Conservation (phyloP, 1,140 invertebrate species). For the Lutraria rhynchaena region DNA sequence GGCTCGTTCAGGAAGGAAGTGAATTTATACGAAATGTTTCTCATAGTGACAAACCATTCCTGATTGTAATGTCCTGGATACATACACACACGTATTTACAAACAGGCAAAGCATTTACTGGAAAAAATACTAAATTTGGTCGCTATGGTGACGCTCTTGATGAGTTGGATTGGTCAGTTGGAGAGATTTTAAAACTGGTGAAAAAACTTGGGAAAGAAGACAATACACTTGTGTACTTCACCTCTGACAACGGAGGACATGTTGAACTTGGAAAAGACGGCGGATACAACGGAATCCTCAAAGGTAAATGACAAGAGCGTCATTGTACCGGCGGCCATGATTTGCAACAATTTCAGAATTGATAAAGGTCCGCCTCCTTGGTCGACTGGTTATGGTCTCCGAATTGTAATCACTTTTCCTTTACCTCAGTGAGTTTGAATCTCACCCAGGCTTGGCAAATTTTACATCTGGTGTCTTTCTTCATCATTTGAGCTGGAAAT, state of each 20-base stretch:
- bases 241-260: conserved; percentile 83
- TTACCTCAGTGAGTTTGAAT: too few species aligned
- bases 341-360: too few species aligned
- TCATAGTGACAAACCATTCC: conserved; percentile 67
- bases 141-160: conserved; percentile 82
- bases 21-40: conserved; percentile 68
- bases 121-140: conserved; percentile 71
- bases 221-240: conserved; percentile 83
- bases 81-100: conserved; percentile 72
- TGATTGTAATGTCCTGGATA: conserved; percentile 74
- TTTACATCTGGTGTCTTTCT: too few species aligned
- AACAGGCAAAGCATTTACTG: conserved; percentile 65
- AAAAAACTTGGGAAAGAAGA: conserved; percentile 72
- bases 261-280: conserved; percentile 80
- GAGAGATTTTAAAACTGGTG: conserved; percentile 79
- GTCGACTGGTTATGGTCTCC: too few species aligned
- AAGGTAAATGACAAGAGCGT: too few species aligned
- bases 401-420: too few species aligned
- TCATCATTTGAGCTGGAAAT: too few species aligned
- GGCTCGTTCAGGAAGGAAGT: conserved; percentile 70
- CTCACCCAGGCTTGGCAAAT: too few species aligned
- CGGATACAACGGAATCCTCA: conserved; percentile 81
- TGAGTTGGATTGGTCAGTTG: conserved; percentile 83
- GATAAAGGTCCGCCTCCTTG: too few species aligned
- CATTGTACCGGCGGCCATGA: too few species aligned